Percentiles rank a stretch among this genome's conserved stretches.
These are phyloP conservation scores for Eutrigla gurnardus DNA, from an alignment of 2,797 vertebrate genomes.

Conservation along the genomic window DNA sequence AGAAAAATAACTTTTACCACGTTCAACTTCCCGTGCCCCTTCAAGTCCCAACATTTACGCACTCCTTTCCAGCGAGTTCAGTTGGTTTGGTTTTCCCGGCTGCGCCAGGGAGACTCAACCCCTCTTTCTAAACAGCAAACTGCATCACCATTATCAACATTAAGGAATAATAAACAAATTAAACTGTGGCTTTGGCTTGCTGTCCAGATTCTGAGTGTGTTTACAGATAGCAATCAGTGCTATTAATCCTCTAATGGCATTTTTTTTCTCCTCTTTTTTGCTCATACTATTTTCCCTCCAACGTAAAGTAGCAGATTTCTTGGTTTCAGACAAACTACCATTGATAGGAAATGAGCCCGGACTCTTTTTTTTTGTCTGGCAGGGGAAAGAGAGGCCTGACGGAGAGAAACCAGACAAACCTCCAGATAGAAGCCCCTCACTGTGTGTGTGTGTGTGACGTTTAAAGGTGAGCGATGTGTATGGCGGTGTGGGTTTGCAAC, in stretches of 20 bases:
- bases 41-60: constrained; percentile 69
- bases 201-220: constrained; percentile 49
- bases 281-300: constrained; percentile 6
- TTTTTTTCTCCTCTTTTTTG: neutral
- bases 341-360: constrained; percentile 32
- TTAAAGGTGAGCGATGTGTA: constrained; percentile 47
- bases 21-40: constrained; percentile 71
- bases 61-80: constrained; percentile 44
- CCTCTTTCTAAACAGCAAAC: constrained; percentile 61
- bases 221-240: constrained; percentile 56
- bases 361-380: constrained; percentile 37
- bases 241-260: constrained; percentile 54
- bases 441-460: constrained; percentile 44
- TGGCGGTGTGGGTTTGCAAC: constrained; percentile 15
- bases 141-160: constrained; percentile 58
- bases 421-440: constrained; percentile 24
- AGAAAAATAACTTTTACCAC: constrained; percentile 76
- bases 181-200: constrained; percentile 47
- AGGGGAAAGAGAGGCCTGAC: constrained; percentile 32
- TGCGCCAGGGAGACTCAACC: constrained; percentile 29
- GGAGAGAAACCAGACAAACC: constrained; percentile 54
- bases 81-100: constrained; percentile 44
- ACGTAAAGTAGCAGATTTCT: constrained; percentile 36
- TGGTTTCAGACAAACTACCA: constrained; percentile 37
- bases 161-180: constrained; percentile 65